Percentiles rank a stretch among this genome's conserved stretches.
Conservation (phyloP, 2,888 invertebrate species). For the Tenthredo distinguenda region DNA sequence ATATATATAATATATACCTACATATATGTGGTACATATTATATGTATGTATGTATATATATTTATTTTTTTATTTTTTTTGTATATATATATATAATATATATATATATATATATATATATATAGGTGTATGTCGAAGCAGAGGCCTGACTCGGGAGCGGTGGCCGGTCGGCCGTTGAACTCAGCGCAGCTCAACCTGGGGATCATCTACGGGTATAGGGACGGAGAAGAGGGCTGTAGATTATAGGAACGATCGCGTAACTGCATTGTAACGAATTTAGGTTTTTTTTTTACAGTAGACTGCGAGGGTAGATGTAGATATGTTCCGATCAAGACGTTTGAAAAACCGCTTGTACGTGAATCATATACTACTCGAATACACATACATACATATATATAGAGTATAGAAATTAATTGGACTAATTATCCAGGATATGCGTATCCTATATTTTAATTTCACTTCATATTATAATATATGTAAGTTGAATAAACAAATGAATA, state of each 20-base stretch:
- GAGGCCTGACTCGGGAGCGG: slow-evolving; percentile 73
- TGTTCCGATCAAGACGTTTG: no score
- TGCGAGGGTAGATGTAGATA: background rate
- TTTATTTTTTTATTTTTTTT: background rate
- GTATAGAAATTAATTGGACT: no score
- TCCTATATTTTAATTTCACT: no score
- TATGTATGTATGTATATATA: background rate
- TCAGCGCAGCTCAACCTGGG: slow-evolving; percentile 78
- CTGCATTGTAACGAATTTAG: background rate
- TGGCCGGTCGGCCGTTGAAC: slow-evolving; percentile 78
- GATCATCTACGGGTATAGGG: slow-evolving; percentile 69
- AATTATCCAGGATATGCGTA: no score
- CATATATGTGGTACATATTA: slow-evolving; percentile 4
- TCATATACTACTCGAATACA: no score
- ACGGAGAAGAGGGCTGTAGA: slow-evolving; percentile 14
- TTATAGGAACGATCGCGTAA: background rate
- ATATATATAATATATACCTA: background rate
- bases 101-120: background rate
- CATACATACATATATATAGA: no score
- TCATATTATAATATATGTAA: no score
- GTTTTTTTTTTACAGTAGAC: background rate
- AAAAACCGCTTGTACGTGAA: no score
- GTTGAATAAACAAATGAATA: no score
- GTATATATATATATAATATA: background rate
- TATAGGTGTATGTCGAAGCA: slow-evolving; percentile 41